Evolutionary conservation across 2,888 invertebrate genomes (phyloP), one percentile per base, ranked within the genome.

Genomic region (Drosophila leonis): DNA sequence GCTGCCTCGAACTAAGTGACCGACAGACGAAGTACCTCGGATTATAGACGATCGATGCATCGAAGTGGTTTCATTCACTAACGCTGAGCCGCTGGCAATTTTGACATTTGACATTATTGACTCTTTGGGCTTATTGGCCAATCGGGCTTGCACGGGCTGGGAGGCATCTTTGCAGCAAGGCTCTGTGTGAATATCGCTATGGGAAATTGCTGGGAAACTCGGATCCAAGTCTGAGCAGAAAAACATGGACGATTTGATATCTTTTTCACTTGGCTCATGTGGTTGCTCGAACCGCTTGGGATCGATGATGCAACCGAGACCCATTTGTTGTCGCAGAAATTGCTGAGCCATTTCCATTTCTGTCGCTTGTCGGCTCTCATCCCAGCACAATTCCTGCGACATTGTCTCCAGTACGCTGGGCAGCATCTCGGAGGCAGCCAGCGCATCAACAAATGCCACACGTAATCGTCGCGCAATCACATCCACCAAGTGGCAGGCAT

Each of bases 301-400:
- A 3, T 2, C 1, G 4, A 76, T 62, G 1, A 73, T 39, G 2
- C 18, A 15, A 0, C 76, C 78, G 1, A 88, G 97, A 27, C 99
- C 99, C 99, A 99, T 99, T 94, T 99, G 98, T 78, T 95, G 95
- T 35, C 96, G 96, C 8, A 99, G 94, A 93, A 99, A 99, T 0
- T 97, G 95, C 6, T 94, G 94, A 0, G 98, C 98, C 46, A 93
- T 90, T 84, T 96, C 96, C 15, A 95, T 94, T 94, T 99, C 98
- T 85, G 94, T 95, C 95, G 95, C 94, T 90, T 96, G 95, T 90
- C 96, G 96, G 0, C 94, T 93, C 62, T 95, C 95, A 48, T 93
- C 95, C 99, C 99, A 99, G 80, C 96, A 95, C 52, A 99, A 94
- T 92, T 99, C 98, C 90, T 98, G 97, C 0, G 96, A 97, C 99